Percentiles rank a stretch among this genome's conserved stretches.
Evolutionary conservation across 2,888 invertebrate species (phyloP).

Genomic region (Zele albiditarsus): DNA sequence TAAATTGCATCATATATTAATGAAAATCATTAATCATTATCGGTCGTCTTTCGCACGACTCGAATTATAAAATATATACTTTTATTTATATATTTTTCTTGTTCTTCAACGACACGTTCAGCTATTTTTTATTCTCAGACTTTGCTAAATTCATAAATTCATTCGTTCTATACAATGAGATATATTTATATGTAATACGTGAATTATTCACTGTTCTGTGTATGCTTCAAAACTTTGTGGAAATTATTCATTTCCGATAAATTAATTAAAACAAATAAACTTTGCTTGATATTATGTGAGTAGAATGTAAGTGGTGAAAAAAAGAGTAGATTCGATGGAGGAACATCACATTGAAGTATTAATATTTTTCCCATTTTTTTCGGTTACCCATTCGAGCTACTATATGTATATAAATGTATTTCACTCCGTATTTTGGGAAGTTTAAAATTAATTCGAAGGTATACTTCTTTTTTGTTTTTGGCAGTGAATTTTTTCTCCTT

Average conservation of each 20-base stretch:
- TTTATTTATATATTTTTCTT: slow-evolving; percentile 7
- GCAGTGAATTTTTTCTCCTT: slow-evolving; percentile 15
- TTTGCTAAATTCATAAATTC: not conserved
- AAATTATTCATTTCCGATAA: not conserved
- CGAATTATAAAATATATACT: slow-evolving; percentile 34
- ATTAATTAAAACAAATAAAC: not conserved
- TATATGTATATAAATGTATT: not conserved
- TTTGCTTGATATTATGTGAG: not conserved
- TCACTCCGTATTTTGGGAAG: not conserved
- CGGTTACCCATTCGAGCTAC: not conserved
- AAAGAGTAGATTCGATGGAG: not conserved
- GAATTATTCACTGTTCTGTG: not conserved
- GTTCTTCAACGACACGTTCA: not conserved
- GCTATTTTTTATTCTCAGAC: not conserved
- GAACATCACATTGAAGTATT: not conserved
- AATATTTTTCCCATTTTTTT: not conserved
- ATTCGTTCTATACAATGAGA: not conserved
- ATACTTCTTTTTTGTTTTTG: slow-evolving; percentile 3
- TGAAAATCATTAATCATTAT: slow-evolving; percentile 19
- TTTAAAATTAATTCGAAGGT: slow-evolving; percentile 8
- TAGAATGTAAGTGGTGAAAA: not conserved
- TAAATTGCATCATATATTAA: slow-evolving; percentile 7
- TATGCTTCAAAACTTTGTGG: not conserved
- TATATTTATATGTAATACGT: not conserved
- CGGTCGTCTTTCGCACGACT: slow-evolving; percentile 22